Conservation (phyloP, 2,113 vertebrate species). For the Epinephelus lanceolatus region DNA sequence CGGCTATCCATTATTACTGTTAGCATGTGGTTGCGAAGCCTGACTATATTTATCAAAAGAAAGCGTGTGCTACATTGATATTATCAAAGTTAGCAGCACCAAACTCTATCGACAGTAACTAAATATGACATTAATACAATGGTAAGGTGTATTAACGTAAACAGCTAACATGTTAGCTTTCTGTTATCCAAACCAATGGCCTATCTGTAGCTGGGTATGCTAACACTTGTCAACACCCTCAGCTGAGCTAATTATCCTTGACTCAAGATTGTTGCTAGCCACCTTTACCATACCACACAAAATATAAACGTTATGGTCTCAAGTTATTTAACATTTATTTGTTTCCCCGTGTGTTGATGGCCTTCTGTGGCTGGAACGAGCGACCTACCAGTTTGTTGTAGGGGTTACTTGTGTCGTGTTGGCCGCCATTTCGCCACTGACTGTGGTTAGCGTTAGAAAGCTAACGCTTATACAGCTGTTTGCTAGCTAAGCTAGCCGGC, state of each 20-base stretch:
- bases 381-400: conserved; percentile 81
- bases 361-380: background rate
- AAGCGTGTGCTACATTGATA: too few species aligned
- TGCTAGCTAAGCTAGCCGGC: conserved; percentile 43
- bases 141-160: too few species aligned
- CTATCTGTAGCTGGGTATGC: background rate
- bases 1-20: too few species aligned
- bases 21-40: background rate
- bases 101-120: too few species aligned
- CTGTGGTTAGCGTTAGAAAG: conserved; percentile 29
- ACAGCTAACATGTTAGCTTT: background rate
- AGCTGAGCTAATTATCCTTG: background rate
- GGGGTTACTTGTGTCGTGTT: conserved; percentile 79
- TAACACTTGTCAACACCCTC: conserved; percentile 22
- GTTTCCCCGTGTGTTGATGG: accelerated
- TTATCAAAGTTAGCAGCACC: background rate
- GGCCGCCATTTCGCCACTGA: conserved; percentile 85
- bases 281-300: accelerated
- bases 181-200: background rate
- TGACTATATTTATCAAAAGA: too few species aligned
- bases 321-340: background rate
- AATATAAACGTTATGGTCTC: too few species aligned
- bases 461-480: conserved; percentile 42
- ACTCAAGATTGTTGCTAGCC: background rate
- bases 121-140: background rate